phyloP scores from a whole-genome alignment of 2,113 vertebrate genomes.

The Falco punctatus region DNA sequence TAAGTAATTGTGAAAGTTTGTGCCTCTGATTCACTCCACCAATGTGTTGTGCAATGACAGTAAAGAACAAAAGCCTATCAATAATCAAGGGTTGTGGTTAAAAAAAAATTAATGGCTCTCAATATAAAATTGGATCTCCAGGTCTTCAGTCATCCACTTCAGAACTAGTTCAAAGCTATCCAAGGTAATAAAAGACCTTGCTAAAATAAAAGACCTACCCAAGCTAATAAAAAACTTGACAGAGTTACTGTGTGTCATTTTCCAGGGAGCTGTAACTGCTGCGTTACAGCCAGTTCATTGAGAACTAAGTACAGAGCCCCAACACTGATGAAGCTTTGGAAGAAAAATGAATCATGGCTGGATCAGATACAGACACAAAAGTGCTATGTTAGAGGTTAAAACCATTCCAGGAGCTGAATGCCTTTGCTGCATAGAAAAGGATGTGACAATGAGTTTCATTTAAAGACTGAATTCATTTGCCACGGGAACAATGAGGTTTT shows the following conservation, averaged over 20 bases:
- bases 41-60: neutral
- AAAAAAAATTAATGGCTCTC: constrained; percentile 23
- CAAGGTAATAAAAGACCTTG: constrained; percentile 69
- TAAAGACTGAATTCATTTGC: constrained; percentile 67
- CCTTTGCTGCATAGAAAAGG: constrained; percentile 31
- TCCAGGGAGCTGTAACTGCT: constrained; percentile 68
- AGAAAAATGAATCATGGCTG: constrained; percentile 39
- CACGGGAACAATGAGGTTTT: constrained; percentile 50
- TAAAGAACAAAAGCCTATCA: constrained; percentile 44
- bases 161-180: constrained; percentile 51
- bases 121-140: constrained; percentile 22
- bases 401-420: constrained; percentile 35
- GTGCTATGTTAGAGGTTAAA: constrained; percentile 54
- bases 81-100: constrained; percentile 43
- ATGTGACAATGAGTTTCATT: constrained; percentile 64
- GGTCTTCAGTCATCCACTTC: constrained; percentile 64
- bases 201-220: constrained; percentile 72
- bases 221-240: constrained; percentile 73
- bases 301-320: constrained; percentile 67
- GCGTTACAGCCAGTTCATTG: constrained; percentile 61
- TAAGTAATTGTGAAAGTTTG: neutral
- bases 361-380: constrained; percentile 49
- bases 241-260: constrained; percentile 70
- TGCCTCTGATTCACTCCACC: neutral
- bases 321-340: constrained; percentile 38